Evolutionary conservation across 1,140 invertebrate species (phyloP), one percentile per base, ranked within the genome.

Genomic region (Rhyacophila brunnea): DNA sequence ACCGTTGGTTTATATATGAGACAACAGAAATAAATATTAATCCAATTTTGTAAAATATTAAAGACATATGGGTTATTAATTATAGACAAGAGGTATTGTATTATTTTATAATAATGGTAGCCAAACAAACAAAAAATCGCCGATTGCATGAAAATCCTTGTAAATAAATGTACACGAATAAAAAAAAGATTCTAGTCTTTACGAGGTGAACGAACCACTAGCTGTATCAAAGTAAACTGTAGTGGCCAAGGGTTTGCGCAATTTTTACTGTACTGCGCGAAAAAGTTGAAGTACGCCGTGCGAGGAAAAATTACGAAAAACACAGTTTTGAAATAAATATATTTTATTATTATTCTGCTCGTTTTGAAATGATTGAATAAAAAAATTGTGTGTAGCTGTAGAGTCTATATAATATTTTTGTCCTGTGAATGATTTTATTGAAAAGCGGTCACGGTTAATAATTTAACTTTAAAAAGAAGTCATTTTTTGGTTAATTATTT

Each of bases 291-390:
- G 3, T 42, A 18, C 40, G 3, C 17, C 13, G 17, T 42, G 17
- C 17, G 17, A 3, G 13, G 17, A 42, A 42, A 36, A 42, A 14
- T 42, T 3, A 42, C 17, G 17, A 42, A 18, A 42, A 42, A 14
- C 13, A 42, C 17, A 5, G 6, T 42, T 42, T 14, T 3, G 17
- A 42, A 42, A 42, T 42, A 42, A 42, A 42, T 42, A 11, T 42
- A 14, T 42, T 42, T 36, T 42, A 42, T 42, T 42, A 42, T 42
- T 42, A 42, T 42, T 42, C 13, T 5, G 17, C 17, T 42, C n/a
- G 13, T 42, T 42, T 42, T 42, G 40, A 42, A 14, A 42, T 36
- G 9, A n/a, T 28, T 28, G 23, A 9, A 28, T 9, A 28, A 3
- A 28, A 28, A 28, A 5, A 5, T 28, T 28, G 3, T 5, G 17